Conservation (phyloP, 2,888 invertebrate genomes). For the Acleris cristana region DNA sequence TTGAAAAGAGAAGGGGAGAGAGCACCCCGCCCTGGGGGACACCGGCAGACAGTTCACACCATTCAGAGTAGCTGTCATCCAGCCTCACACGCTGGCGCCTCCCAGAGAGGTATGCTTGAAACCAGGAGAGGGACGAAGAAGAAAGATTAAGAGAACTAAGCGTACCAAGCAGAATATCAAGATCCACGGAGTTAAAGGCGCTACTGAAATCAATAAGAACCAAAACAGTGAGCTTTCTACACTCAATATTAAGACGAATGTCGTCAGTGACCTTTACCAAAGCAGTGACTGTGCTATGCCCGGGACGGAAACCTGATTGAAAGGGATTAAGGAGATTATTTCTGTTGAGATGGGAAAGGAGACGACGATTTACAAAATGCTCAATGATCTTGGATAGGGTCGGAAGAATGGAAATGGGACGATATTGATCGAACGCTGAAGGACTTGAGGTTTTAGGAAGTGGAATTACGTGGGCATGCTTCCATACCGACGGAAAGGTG, state of each 20-base stretch:
- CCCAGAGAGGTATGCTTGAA: slow-evolving; percentile 13
- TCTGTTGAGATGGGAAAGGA: background rate
- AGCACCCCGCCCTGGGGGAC: slow-evolving; percentile 24
- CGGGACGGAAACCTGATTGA: slow-evolving; percentile 29
- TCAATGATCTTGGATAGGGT: slow-evolving; percentile 37
- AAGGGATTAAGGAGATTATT: slow-evolving; percentile 14
- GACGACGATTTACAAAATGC: slow-evolving; percentile 20
- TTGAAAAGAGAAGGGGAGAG: slow-evolving; percentile 13
- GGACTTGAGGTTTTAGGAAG: slow-evolving; percentile 33
- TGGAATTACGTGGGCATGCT: slow-evolving; percentile 35
- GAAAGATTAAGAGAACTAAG: slow-evolving; percentile 15
- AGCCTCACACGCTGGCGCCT: slow-evolving; percentile 8
- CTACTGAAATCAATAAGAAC: slow-evolving; percentile 5
- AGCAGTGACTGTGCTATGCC: slow-evolving; percentile 33
- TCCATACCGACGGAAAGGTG: slow-evolving; percentile 34
- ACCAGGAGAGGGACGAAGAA: slow-evolving; percentile 9
- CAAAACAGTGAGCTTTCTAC: background rate
- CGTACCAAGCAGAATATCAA: background rate
- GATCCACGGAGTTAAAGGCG: background rate
- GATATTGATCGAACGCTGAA: slow-evolving; percentile 20
- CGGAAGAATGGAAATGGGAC: slow-evolving; percentile 36
- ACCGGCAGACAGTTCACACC: slow-evolving; percentile 13
- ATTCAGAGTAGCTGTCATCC: slow-evolving; percentile 1
- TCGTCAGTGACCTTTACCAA: slow-evolving; percentile 10
- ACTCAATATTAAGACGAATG: background rate